Conservation (phyloP, 2,113 vertebrate species). For the Etheostoma spectabile region DNA sequence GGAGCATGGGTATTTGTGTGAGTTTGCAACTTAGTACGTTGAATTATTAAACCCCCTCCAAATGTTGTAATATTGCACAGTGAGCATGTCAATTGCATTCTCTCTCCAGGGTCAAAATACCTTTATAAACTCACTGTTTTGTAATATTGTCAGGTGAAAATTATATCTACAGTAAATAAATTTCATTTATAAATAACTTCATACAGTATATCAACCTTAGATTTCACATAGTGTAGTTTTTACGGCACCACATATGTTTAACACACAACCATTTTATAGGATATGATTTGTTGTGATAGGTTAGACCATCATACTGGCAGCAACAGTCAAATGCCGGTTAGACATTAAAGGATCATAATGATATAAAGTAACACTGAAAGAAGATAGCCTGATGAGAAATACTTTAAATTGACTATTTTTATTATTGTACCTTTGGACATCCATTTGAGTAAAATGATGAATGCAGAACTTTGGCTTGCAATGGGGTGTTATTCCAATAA, state of each 20-base stretch:
- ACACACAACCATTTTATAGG: not conserved
- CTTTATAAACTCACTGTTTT: not conserved
- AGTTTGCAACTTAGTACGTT: constrained; percentile 72
- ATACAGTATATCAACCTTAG: not conserved
- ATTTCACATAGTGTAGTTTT: not conserved
- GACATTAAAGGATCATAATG: not conserved
- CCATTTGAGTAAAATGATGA: not conserved
- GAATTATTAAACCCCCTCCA: constrained; percentile 68
- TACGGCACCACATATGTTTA: not conserved
- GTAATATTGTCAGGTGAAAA: not conserved
- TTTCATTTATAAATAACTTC: not conserved
- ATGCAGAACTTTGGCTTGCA: not conserved
- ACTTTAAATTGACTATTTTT: not conserved
- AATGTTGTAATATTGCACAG: constrained; percentile 64
- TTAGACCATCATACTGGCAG: not conserved
- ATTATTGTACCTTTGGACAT: not conserved
- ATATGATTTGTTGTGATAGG: not conserved
- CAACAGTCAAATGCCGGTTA: not conserved
- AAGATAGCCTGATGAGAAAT: not conserved
- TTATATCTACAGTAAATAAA: not conserved
- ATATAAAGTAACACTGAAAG: not conserved
- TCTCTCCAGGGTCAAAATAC: not conserved
- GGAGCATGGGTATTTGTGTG: constrained; percentile 70
- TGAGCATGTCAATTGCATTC: constrained; percentile 28
- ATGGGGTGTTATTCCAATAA: too few species aligned